Evolutionary conservation across 2,888 invertebrate genomes (phyloP), one percentile per base, ranked within the genome.

Genomic region (Carabus problematicus): DNA sequence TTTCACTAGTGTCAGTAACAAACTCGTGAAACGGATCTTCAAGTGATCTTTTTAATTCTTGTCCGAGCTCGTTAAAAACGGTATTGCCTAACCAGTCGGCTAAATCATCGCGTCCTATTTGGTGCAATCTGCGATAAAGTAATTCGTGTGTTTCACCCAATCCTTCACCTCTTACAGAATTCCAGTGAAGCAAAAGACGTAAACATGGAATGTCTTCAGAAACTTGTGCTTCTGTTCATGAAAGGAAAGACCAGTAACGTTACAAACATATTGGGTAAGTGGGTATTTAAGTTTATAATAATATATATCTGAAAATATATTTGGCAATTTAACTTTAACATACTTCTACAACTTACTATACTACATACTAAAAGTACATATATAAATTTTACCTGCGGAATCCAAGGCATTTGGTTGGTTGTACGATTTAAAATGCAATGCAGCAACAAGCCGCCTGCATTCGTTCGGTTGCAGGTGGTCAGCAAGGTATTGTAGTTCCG

Each of bases 11-110:
- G 19, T 69, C 55, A 62, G 71, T 74, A 43, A 72, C 70, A 42
- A 77, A 60, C 14, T 75, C 75, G 12, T 74, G 72, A 56, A 81
- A 77, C 0, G 79, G 79, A 18, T 75, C 68, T 16, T 77, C 73
- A 49, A 81, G 69, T 60, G 76, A 76, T 19, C 75, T 72, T 58
- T 80, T 74, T 49, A 82, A 73, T 70, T 88, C 86, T 64, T 81
- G 77, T 3, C 84, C 83, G 39, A 89, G 76, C 72, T 86, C 82
- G 47, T 83, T 81, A 75, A 87, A 88, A 0, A 86, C 84, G 0
- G 84, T 83, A 70, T 79, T 82, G 8, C 87, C 86, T 0, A 90
- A 76, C 88, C 89, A 89, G 73, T 87, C 84, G 0, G 89, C 88
- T 61, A 90, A 77, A 71, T 87, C 85, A 0, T 72, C 71, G 72